Evolutionary conservation across 2,888 invertebrate species (phyloP).

Genomic region (Clepsis dumicolana): DNA sequence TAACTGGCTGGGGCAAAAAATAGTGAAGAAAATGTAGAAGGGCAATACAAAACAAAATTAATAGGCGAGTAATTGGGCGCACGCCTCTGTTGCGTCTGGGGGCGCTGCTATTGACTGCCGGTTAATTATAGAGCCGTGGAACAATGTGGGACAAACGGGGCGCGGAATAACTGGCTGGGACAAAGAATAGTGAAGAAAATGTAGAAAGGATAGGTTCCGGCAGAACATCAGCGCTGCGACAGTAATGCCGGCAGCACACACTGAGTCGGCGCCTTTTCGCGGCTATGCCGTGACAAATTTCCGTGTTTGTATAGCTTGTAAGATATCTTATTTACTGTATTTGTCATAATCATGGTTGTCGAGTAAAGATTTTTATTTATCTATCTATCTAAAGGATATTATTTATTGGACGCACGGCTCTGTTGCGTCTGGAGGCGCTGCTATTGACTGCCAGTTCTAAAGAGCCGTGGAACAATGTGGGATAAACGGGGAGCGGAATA

Average conservation of each 20-base stretch:
- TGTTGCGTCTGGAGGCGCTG: slow-evolving; percentile 46
- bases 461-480: slow-evolving; percentile 45
- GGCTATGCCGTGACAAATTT: no score
- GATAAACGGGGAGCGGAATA: slow-evolving; percentile 43
- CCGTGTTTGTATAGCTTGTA: no score
- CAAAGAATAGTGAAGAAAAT: background rate
- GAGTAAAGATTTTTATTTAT: no score
- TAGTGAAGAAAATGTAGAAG: no score
- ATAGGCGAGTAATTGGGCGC: slow-evolving; percentile 50
- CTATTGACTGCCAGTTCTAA: slow-evolving; percentile 47
- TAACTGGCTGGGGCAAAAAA: slow-evolving; percentile 36
- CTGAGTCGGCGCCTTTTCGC: no score
- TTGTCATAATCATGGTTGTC: no score
- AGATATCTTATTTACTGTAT: no score
- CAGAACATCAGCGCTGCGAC: no score
- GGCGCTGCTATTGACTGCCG: slow-evolving; percentile 47
- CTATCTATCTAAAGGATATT: no score
- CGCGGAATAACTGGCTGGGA: slow-evolving; percentile 41
- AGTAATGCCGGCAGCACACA: no score
- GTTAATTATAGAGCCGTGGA: slow-evolving; percentile 46
- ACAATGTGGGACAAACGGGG: slow-evolving; percentile 45
- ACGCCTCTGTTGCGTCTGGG: slow-evolving; percentile 45
- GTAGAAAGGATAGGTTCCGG: no score
- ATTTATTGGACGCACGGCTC: slow-evolving; percentile 47
- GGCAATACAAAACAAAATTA: slow-evolving; percentile 45